Evolutionary conservation across 2,113 vertebrate species (phyloP), one percentile per base, ranked within the genome.

Genomic region (Pedetes capensis): DNA sequence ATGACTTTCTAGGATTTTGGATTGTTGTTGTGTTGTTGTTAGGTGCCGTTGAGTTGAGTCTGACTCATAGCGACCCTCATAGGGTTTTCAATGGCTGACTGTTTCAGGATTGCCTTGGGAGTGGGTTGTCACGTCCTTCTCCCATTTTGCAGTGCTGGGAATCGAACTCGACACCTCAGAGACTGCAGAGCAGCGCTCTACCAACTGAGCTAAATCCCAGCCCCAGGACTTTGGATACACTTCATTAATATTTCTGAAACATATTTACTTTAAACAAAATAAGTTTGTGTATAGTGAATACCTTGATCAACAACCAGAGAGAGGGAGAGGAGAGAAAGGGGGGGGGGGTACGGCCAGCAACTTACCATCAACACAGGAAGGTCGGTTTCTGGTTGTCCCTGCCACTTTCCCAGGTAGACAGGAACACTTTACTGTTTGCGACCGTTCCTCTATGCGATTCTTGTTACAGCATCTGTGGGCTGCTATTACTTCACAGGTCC

Each of bases 381-480:
- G 99, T 98, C 99, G 99, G 98, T 99, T 99, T 98, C 99, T 99
- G 90, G 99, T 99, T 47, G 99, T 99, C 57, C 99, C 99, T 49
- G 99, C 99, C 97, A 99, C 99, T 99, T 99, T 99, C 89, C 99
- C 99, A 4, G 99, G 99, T 97, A 99, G 99, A 98, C 99, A 99
- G 97, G 99, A 99, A 97, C 99, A 99, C 98, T 99, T 99, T 95
- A 99, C 99, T 47, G 99, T 99, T 98, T 99, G 99, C 14, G 99
- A 99, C 92, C 99, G 99, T 97, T 99, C 99, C 97, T 99, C 99
- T 63, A 99, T 99, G 79, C 99, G 99, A 97, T 99, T 99, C 99
- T 99, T 99, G 98, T 99, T 99, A 98, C 99, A 99, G 97, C 99
- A 99, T 98, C 99, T 98, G 98, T 99, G 99, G 57, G 99, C 99